These are phyloP conservation scores for Podarcis lilfordi DNA, from an alignment of 2,797 vertebrate genomes.

Conservation along the genomic window DNA sequence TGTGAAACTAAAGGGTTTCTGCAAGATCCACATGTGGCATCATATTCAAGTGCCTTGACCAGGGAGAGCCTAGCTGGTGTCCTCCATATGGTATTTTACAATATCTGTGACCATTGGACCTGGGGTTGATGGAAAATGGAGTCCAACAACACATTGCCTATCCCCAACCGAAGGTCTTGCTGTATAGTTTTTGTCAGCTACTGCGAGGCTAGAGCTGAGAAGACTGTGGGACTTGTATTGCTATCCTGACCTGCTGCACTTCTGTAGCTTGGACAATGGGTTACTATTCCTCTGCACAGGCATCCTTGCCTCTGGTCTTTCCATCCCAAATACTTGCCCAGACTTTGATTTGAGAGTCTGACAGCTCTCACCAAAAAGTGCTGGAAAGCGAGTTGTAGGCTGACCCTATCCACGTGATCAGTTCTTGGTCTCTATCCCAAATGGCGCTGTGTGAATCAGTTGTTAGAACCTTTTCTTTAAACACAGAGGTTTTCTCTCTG, in stretches of 20 bases:
- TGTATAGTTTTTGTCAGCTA: background rate
- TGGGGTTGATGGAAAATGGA: too few species aligned
- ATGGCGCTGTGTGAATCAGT: background rate
- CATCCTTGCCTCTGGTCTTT: background rate
- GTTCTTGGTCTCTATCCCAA: background rate
- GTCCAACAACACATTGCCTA: too few species aligned
- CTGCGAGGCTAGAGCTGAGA: background rate
- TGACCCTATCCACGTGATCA: too few species aligned
- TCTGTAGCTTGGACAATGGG: too few species aligned
- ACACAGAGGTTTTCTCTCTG: slow-evolving; percentile 53
- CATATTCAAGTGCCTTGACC: background rate
- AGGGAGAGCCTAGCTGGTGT: too few species aligned
- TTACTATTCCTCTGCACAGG: background rate
- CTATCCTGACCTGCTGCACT: background rate
- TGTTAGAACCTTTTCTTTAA: slow-evolving; percentile 28
- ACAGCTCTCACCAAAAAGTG: background rate
- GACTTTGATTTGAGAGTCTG: background rate
- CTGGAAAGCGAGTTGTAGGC: background rate
- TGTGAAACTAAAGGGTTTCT: background rate
- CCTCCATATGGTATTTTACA: too few species aligned
- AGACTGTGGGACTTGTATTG: background rate
- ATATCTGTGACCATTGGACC: too few species aligned
- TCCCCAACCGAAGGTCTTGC: too few species aligned
- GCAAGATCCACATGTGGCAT: too few species aligned
- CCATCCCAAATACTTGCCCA: background rate